A percentile compares a stretch with the other conserved stretches of the same genome.
Conservation (phyloP, 1,140 invertebrate species). For the Alviniconcha marisindica region DNA sequence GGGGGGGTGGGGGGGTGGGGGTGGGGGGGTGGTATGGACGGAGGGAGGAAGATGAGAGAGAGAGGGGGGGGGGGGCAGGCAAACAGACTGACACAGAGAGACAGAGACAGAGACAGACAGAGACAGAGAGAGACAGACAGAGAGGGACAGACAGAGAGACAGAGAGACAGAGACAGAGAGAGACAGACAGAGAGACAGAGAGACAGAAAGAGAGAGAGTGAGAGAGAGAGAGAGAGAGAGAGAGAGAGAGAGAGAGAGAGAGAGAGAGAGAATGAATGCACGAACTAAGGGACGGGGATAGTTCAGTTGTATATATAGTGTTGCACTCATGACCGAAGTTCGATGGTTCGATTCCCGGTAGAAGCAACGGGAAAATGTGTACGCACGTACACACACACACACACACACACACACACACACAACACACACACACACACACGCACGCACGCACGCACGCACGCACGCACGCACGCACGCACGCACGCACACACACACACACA, state of each 20-base stretch:
- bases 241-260: neutral
- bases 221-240: neutral
- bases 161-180: neutral
- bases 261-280: neutral
- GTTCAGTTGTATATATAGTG: too few relatives aligned
- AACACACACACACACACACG: neutral
- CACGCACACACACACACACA: neutral
- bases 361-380: too few relatives aligned
- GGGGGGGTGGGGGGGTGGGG: neutral
- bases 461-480: neutral
- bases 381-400: neutral
- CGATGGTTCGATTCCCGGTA: too few relatives aligned
- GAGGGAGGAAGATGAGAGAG: too few relatives aligned
- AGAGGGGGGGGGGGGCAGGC: neutral
- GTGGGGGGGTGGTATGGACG: too few relatives aligned
- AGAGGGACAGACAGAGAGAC: neutral
- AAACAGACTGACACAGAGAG: neutral
- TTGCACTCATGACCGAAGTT: too few relatives aligned
- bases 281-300: neutral
- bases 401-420: constrained; percentile 11
- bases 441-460: neutral
- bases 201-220: neutral
- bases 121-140: neutral
- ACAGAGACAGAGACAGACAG: neutral
- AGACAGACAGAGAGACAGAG: neutral